Evolutionary conservation across 2,113 vertebrate genomes (phyloP).

Genomic region (Ictidomys tridecemlineatus): DNA sequence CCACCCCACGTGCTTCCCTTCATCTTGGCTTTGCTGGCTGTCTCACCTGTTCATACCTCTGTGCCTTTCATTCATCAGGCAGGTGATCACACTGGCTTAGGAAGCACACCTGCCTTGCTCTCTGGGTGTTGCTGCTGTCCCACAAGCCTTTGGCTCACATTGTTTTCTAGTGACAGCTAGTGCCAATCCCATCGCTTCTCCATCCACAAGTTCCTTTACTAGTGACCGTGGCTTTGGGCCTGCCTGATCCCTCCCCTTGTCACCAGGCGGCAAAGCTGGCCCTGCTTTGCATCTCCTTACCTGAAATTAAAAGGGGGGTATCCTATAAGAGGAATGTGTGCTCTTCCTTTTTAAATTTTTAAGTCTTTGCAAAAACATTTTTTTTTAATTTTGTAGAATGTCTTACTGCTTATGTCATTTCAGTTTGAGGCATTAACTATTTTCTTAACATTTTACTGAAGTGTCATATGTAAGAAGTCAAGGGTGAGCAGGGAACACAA

Average conservation of each 20-base stretch:
- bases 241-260: no score
- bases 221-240: no score
- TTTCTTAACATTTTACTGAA: background rate
- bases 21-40: background rate
- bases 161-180: background rate
- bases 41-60: background rate
- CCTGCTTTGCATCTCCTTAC: background rate
- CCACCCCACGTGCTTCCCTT: background rate
- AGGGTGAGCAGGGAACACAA: background rate
- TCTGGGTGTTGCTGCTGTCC: background rate
- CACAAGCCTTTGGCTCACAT: background rate
- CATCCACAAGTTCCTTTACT: background rate
- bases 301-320: background rate
- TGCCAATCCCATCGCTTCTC: background rate
- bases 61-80: background rate
- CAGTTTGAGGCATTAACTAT: background rate
- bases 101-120: background rate
- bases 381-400: background rate
- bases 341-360: background rate
- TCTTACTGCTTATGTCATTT: background rate
- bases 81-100: background rate
- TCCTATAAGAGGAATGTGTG: background rate
- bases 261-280: no score
- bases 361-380: background rate
- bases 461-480: background rate